Percentiles rank a stretch among this genome's conserved stretches.
Evolutionary conservation across 1,140 invertebrate genomes (phyloP).

Genomic region (Meloidogyne chitwoodi): DNA sequence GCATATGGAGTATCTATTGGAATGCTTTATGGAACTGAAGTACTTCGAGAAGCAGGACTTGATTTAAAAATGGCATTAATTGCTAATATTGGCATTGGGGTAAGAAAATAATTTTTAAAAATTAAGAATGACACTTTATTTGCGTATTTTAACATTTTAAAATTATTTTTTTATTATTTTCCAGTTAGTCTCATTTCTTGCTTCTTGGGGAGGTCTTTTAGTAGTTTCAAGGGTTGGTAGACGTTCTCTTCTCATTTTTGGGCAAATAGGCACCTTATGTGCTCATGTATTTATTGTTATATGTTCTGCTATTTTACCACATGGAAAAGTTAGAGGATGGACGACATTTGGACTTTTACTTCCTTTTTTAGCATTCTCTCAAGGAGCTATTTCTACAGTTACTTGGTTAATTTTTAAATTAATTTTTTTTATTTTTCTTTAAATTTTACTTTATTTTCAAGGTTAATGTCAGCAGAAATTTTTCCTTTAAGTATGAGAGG

Average conservation of each 20-base stretch:
- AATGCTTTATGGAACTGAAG: constrained; percentile 7
- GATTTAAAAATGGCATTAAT: constrained; percentile 11
- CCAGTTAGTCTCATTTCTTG: constrained; percentile 12
- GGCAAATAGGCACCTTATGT: constrained; percentile 1
- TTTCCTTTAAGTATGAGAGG: constrained; percentile 10
- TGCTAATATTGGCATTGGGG: constrained; percentile 13
- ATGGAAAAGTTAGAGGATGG: neutral
- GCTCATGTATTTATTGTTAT: neutral
- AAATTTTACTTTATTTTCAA: neutral
- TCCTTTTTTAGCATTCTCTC: constrained; percentile 2
- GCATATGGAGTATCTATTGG: constrained; percentile 9
- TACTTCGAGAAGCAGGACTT: constrained; percentile 11
- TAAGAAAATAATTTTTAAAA: neutral
- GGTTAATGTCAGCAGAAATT: constrained; percentile 13
- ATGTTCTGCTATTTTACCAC: neutral
- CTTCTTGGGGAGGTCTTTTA: constrained; percentile 15
- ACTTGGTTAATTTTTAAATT: constrained; percentile 6
- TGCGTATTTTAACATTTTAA: neutral
- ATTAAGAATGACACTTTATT: no score
- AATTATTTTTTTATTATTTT: neutral
- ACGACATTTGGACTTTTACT: constrained; percentile 14
- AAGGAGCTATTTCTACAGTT: constrained; percentile 16
- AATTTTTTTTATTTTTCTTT: no score
- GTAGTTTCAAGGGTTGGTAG: constrained; percentile 5
- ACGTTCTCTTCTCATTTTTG: constrained; percentile 3